Conservation (phyloP, 2,888 invertebrate genomes). For the Linyphia triangularis region DNA sequence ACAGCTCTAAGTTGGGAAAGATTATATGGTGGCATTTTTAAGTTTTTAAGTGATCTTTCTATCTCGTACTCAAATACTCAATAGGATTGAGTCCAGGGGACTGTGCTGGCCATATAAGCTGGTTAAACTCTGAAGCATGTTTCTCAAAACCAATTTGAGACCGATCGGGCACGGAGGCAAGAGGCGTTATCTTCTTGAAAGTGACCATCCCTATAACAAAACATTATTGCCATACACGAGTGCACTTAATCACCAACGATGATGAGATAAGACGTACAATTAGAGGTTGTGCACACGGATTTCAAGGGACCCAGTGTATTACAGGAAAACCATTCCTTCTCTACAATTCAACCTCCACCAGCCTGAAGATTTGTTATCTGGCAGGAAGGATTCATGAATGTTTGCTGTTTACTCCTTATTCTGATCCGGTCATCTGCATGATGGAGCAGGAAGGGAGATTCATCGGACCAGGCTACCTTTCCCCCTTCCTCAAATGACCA, state of each 20-base stretch:
- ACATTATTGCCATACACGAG: too few species aligned
- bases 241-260: conserved; percentile 18
- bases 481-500: conserved; percentile 25
- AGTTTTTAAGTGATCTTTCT: too few species aligned
- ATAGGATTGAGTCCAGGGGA: too few species aligned
- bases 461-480: conserved; percentile 35
- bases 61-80: too few species aligned
- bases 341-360: neutral
- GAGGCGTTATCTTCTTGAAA: conserved; percentile 14
- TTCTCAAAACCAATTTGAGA: too few species aligned
- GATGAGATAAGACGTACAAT: neutral
- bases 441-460: conserved; percentile 29
- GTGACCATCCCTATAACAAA: neutral
- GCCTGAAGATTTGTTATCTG: conserved; percentile 6
- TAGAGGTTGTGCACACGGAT: neutral
- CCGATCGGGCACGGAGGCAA: too few species aligned
- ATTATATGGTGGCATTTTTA: too few species aligned
- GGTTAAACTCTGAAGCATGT: too few species aligned
- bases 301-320: neutral
- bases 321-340: conserved; percentile 13
- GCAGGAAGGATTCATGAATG: conserved; percentile 29
- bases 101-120: too few species aligned
- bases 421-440: conserved; percentile 33
- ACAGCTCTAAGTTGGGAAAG: too few species aligned
- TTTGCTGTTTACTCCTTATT: conserved; percentile 11